Base-by-base conservation (phyloP, 2,888 invertebrate species). In the Oscheius onirici region DNA sequence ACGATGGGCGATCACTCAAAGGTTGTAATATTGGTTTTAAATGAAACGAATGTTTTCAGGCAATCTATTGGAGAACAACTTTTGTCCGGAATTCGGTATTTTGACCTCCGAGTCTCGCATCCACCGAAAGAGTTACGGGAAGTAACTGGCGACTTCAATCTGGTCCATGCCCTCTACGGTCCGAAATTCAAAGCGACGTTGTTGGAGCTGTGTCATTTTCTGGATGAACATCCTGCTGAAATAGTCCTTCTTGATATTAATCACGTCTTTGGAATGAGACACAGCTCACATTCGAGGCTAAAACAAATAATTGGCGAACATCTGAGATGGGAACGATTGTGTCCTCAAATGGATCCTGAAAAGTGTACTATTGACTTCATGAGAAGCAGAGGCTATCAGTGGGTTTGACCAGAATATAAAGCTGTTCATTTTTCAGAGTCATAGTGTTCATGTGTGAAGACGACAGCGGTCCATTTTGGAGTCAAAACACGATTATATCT, bases 1-100 rank as follows among this genome's bases (percentile, higher is more conserved):
- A 17, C 54, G 78, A 67, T 83, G 82, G 82, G 79, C 78, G 10
- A 58, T 78, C 22, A 83, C 82, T 11, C 82, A 81, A 58, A 65
- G 43, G 76, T 76, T 22, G 17, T 17, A n/a, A 13, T 15, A 3
- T 55, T 28, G n/a, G 8, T 24, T 13, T 52, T 61, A 24, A 20
- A 34, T 5, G 11, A 15, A 13, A 46, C 5, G 3, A 46, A 46
- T 17, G 46, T 17, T 28, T 75, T 46, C 46, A 82, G 77, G 3
- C 46, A 74, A 24, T 11, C 66, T 0, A 72, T 78, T 40, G 24
- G 43, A 0, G 74, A 79, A 10, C 82, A 82, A 68, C 71, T 82
- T 0, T 22, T 55, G 3, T 17, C 60, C 10, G 82, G 82, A 15
- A 68, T 82, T 10, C 79, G 82, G 1, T 82, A 77, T 51, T 66